phyloP scores from a whole-genome alignment of 2,797 vertebrate genomes.

The Molothrus ater region DNA sequence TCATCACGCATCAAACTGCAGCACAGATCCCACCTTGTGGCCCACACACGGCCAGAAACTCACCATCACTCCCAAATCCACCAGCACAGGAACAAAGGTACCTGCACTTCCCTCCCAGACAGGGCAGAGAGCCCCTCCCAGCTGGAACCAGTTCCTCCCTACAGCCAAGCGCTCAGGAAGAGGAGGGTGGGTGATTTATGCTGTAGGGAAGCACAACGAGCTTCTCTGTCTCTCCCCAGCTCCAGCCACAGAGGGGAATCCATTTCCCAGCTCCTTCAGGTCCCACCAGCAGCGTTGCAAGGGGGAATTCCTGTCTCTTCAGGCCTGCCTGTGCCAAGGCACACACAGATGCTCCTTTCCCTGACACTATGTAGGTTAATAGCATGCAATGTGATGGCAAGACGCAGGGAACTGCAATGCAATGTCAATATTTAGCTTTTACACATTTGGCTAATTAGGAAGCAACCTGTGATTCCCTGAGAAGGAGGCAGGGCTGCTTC shows the following conservation, averaged over 20 bases:
- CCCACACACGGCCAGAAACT: neutral
- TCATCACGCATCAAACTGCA: accelerated
- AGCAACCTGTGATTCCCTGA: constrained; percentile 26
- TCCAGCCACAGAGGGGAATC: neutral
- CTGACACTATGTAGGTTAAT: constrained; percentile 62
- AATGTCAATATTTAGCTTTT: constrained; percentile 55
- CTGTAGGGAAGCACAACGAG: accelerated
- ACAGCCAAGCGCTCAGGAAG: accelerated
- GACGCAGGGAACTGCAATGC: neutral
- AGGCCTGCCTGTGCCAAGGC: constrained; percentile 38
- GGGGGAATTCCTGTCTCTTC: constrained; percentile 34
- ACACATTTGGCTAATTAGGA: constrained; percentile 57
- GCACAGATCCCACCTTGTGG: neutral
- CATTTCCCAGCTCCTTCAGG: neutral
- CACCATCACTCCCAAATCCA: neutral
- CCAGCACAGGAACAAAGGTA: neutral
- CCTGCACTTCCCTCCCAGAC: neutral
- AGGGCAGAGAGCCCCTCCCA: neutral
- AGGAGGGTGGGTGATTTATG: neutral
- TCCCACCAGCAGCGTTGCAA: neutral
- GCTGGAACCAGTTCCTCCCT: neutral
- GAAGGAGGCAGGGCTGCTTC: neutral
- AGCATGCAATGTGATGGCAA: constrained; percentile 50
- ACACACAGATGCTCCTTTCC: constrained; percentile 51
- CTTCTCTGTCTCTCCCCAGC: neutral